phyloP scores from a whole-genome alignment of 1,140 invertebrate genomes.

The Elymnias hypermnestra region DNA sequence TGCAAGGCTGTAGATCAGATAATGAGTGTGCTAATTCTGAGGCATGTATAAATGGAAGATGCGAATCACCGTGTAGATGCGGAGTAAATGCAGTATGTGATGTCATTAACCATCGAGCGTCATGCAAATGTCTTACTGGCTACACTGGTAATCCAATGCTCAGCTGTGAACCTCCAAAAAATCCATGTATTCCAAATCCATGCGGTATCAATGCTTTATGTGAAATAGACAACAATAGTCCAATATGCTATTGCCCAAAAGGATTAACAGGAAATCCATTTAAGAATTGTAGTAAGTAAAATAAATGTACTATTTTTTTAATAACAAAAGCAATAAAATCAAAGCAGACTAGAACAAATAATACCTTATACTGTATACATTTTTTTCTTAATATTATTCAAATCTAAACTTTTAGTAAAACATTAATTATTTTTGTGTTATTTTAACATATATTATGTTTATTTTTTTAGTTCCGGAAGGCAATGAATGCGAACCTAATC shows the following conservation, averaged over 20 bases:
- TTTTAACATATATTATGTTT: neutral
- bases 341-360: neutral
- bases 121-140: constrained; percentile 86
- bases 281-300: constrained; percentile 91
- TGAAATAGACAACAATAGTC: constrained; percentile 89
- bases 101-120: constrained; percentile 82
- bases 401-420: neutral
- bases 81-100: constrained; percentile 86
- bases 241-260: constrained; percentile 92
- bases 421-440: neutral
- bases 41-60: constrained; percentile 85
- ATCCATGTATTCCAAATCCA: constrained; percentile 89
- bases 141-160: constrained; percentile 83
- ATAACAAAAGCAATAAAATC: too few species aligned
- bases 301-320: too few species aligned
- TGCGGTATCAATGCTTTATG: constrained; percentile 90
- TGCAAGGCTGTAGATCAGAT: constrained; percentile 82
- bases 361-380: neutral
- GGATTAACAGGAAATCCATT: constrained; percentile 94
- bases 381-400: neutral
- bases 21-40: constrained; percentile 82
- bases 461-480: constrained; percentile 87
- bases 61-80: constrained; percentile 85
- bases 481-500: constrained; percentile 88
- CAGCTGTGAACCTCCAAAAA: constrained; percentile 78